Evolutionary conservation across 2,113 vertebrate genomes (phyloP), one percentile per base, ranked within the genome.

Genomic region (Crotalus viridis): DNA sequence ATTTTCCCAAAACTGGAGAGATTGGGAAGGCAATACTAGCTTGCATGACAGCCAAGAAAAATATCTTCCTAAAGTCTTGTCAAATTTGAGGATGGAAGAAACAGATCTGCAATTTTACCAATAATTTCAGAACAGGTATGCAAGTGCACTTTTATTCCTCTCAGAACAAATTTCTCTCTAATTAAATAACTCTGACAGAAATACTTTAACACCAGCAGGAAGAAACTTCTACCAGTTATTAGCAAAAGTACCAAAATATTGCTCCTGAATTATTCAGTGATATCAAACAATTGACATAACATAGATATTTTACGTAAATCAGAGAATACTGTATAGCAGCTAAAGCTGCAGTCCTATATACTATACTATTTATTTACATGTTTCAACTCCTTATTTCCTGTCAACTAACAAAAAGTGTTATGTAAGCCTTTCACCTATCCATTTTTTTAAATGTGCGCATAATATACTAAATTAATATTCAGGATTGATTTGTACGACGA

Each of bases 41-140:
- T 81, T 52, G 54, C 28, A 93, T 52, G 59, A 85, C 5, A 94
- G 93, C 15, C 46, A 94, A 48, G n/a, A 94, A 89, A 94, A 93
- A 51, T 57, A 85, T 90, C 74, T 92, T 92, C 91, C 59, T 93
- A 64, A 56, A 74, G 17, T 22, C 85, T 93, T 5, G 91, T 55
- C 59, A 93, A 90, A 4, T 81, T 57, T 74, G 56, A 39, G 59
- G 52, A 87, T 56, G 51, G 26, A 92, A 64, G 55, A 87, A 89
- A 95, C 88, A 93, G 90, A 87, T 24, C 26, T 43, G 88, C 90
- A 94, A 22, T 56, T 94, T 54, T 90, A 92, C 93, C 55, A 94
- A 9, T 4, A 87, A 28, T 92, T 92, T 93, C 94, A 90, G 93
- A 28, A 24, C 46, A 74, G 51, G 57, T 93, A 93, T 48, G 54